A percentile compares a stretch with the other conserved stretches of the same genome.
phyloP scores from a whole-genome alignment of 2,888 invertebrate genomes.

The Embidobia sp. region DNA sequence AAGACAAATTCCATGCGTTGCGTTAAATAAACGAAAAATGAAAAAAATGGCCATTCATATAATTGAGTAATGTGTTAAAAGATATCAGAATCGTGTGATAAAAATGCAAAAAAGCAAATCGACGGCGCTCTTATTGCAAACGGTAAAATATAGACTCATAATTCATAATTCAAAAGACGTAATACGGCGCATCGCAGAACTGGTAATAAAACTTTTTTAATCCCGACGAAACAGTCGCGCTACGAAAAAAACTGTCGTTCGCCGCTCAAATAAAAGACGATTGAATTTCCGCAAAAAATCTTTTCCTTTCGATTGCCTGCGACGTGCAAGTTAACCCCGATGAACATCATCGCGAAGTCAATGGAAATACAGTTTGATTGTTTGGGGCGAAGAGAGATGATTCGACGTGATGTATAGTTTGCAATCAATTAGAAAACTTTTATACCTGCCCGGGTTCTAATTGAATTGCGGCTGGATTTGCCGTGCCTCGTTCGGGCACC shows the following conservation, averaged over 20 bases:
- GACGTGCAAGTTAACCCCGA: background rate
- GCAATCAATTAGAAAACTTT: constrained; percentile 30
- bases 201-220: constrained; percentile 32
- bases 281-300: constrained; percentile 7
- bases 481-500: background rate
- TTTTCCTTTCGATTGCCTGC: constrained; percentile 2
- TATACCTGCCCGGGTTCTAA: constrained; percentile 16
- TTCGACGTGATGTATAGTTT: constrained; percentile 1
- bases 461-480: constrained; percentile 9
- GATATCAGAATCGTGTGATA: background rate
- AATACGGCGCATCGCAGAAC: constrained; percentile 4
- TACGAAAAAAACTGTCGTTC: constrained; percentile 15
- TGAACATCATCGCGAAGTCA: background rate
- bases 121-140: background rate
- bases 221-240: constrained; percentile 12
- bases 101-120: background rate
- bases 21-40: too few relatives aligned
- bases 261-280: constrained; percentile 12
- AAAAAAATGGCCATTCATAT: background rate
- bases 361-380: background rate
- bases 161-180: constrained; percentile 25
- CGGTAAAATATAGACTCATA: constrained; percentile 21
- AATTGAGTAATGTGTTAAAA: too few relatives aligned
- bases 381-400: background rate
- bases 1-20: too few relatives aligned